Base-by-base conservation (phyloP, 2,888 invertebrate species). In the Phengaris arion region DNA sequence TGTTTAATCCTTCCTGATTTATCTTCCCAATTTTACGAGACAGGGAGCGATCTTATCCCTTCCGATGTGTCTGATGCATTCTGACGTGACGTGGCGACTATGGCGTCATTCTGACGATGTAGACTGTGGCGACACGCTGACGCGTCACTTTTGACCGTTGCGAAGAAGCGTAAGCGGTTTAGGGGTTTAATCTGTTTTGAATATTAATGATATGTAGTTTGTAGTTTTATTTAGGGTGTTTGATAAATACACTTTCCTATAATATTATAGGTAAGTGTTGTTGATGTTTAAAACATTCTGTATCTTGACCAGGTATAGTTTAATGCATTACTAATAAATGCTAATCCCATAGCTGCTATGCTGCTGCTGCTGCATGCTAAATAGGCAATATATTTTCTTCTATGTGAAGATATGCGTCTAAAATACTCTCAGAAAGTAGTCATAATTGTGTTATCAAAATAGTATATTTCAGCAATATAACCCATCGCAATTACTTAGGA, bases 31-130 rank as follows among this genome's bases (percentile, higher is more conserved):
- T 75, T 35, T 51, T 35, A 64, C 52, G 72, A 70, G 77, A 22
- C 75, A 15, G 75, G 74, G 78, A 77, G 75, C 74, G 74, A 78
- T 77, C 78, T 76, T 77, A 79, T 75, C 78, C 77, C 75, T 78
- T 79, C 78, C 79, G 79, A 77, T 75, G 77, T 77, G 78, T 77
- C 77, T 77, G 78, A 80, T 81, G 81, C 81, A 81, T 80, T 81
- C 81, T 80, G 80, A 79, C 79, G 80, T 79, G 79, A 81, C 79
- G 79, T 77, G 78, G 77, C 76, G 79, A 79, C 81, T 80, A 79
- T 79, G 80, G 81, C 81, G 72, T 35, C 72, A 64, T 64, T 64
- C 6, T 45, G 35, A 64, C 80, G 79, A 59, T 74, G 78, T 6
- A 48, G 48, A 80, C 79, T 76, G 22, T 48, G 81, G 77, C 81